Conservation (phyloP, 2,797 vertebrate genomes). For the Echiichthys vipera region DNA sequence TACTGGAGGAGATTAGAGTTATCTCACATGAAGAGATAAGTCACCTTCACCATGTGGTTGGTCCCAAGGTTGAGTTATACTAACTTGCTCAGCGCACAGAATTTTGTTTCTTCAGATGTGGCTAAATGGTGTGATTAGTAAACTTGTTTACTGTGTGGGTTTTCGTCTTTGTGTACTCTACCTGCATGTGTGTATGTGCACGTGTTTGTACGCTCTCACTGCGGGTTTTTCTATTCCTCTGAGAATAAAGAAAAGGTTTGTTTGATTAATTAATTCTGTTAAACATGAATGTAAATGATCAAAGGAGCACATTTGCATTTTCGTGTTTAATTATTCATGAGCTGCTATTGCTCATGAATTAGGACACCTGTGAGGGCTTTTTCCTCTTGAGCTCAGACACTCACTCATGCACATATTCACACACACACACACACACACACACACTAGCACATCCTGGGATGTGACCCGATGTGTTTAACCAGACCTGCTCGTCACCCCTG, state of each 20-base stretch:
- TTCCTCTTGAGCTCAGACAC: slow-evolving; percentile 54
- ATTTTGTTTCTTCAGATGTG: slow-evolving; percentile 57
- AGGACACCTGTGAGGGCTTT: slow-evolving; percentile 79
- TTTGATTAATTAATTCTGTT: slow-evolving; percentile 86
- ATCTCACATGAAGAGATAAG: slow-evolving; percentile 49
- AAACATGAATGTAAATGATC: slow-evolving; percentile 83
- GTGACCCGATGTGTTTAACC: slow-evolving; percentile 74
- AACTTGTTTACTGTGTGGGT: slow-evolving; percentile 58
- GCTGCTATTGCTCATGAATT: slow-evolving; percentile 76
- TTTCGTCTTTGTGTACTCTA: slow-evolving; percentile 29
- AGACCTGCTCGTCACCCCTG: slow-evolving; percentile 59
- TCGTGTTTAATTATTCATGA: slow-evolving; percentile 83
- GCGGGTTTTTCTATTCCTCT: slow-evolving; percentile 57
- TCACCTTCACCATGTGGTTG: slow-evolving; percentile 47
- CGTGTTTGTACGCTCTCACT: slow-evolving; percentile 36
- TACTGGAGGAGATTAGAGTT: slow-evolving; percentile 39
- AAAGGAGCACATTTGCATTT: slow-evolving; percentile 82
- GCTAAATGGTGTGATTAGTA: slow-evolving; percentile 65
- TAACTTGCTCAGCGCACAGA: slow-evolving; percentile 34
- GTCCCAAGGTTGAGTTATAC: slow-evolving; percentile 40
- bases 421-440: slow-evolving; percentile 19
- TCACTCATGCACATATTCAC: slow-evolving; percentile 34
- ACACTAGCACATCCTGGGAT: slow-evolving; percentile 55
- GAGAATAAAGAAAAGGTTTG: slow-evolving; percentile 82
- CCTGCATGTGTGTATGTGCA: slow-evolving; percentile 21